A percentile compares a stretch with the other conserved stretches of the same genome.
phyloP scores from a whole-genome alignment of 2,888 invertebrate genomes.

The Scaptomyza caliginosa region DNA sequence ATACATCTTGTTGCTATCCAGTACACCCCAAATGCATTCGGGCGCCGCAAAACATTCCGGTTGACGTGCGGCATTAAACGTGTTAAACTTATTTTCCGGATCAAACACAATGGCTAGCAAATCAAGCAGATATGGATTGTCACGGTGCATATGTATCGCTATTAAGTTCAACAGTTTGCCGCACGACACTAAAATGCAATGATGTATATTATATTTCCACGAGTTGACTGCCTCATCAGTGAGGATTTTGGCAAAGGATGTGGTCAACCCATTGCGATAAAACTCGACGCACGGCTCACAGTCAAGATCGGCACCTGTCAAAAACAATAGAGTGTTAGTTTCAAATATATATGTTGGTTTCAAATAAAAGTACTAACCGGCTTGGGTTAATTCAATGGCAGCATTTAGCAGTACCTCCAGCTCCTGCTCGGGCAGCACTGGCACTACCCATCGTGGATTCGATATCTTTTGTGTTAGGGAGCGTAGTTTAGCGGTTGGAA shows the following conservation, averaged over 20 bases:
- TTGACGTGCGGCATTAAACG: constrained; percentile 83
- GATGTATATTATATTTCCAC: constrained; percentile 98
- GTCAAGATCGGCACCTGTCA: constrained; percentile 91
- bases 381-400: constrained; percentile 93
- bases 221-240: constrained; percentile 99
- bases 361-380: constrained; percentile 86
- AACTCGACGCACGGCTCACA: constrained; percentile 96
- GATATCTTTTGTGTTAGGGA: constrained; percentile 98
- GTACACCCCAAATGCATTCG: constrained; percentile 85
- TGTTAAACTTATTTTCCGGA: constrained; percentile 95
- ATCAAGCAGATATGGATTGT: constrained; percentile 96
- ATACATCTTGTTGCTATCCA: constrained; percentile 88
- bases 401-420: constrained; percentile 95
- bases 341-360: neutral
- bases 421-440: constrained; percentile 98
- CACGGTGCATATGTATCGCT: constrained; percentile 94
- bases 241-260: constrained; percentile 97
- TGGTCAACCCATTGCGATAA: constrained; percentile 96
- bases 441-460: constrained; percentile 98
- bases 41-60: constrained; percentile 81
- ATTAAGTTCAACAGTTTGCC: constrained; percentile 96
- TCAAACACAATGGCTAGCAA: constrained; percentile 96
- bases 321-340: neutral
- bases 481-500: constrained; percentile 94
- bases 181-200: constrained; percentile 96